A percentile compares a stretch with the other conserved stretches of the same genome.
Evolutionary conservation across 2,888 invertebrate species (phyloP).

Genomic region (Busseola fusca): DNA sequence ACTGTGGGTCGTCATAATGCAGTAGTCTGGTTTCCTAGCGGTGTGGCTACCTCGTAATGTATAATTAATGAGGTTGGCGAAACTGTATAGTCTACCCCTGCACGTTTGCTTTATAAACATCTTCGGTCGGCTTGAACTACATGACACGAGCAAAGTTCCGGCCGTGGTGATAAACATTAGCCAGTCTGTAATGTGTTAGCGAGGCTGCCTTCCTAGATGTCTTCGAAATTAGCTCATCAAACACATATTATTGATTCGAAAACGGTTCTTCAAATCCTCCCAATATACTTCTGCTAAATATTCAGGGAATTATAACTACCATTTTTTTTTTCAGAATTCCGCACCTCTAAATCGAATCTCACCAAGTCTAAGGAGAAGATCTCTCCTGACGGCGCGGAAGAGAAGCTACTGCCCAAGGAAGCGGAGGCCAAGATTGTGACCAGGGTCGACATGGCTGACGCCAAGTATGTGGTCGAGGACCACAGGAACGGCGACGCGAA

Average conservation of each 20-base stretch:
- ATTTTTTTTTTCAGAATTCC: conserved; percentile 70
- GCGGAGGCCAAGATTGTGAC: conserved; percentile 89
- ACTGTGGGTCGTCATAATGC: conserved; percentile 20
- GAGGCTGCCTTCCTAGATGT: neutral
- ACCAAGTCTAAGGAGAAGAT: conserved; percentile 84
- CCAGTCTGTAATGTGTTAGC: no score
- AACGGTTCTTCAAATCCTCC: neutral
- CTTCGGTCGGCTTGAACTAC: neutral
- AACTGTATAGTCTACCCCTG: no score
- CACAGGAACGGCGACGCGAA: conserved; percentile 96
- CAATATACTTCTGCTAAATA: neutral
- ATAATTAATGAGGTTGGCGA: neutral
- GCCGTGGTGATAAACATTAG: neutral
- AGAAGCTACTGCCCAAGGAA: conserved; percentile 91
- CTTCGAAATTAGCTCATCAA: neutral
- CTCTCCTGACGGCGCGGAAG: conserved; percentile 91
- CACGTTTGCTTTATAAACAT: neutral
- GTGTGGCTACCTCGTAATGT: neutral
- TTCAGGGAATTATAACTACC: neutral
- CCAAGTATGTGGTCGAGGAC: conserved; percentile 92
- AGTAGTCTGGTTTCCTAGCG: conserved; percentile 7
- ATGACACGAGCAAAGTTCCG: neutral
- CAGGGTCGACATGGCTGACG: conserved; percentile 90
- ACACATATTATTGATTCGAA: neutral
- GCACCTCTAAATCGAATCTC: conserved; percentile 78